Evolutionary conservation across 1,140 invertebrate genomes (phyloP).

Genomic region (Sitodiplosis mosellana): DNA sequence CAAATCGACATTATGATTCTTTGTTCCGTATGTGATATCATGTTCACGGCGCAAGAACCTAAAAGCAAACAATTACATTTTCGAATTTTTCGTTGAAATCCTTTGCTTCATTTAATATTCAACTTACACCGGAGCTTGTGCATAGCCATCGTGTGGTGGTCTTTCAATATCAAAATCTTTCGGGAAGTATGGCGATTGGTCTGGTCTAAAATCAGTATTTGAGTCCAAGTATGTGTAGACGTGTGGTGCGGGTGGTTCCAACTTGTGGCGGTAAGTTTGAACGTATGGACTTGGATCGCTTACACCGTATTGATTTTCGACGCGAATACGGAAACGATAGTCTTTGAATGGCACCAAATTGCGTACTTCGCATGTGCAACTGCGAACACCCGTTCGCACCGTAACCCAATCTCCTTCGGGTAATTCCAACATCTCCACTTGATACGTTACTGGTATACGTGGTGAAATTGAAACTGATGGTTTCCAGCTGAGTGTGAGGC

Average conservation of each 20-base stretch:
- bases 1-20: slow-evolving; percentile 67
- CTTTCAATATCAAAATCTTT: slow-evolving; percentile 78
- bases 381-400: slow-evolving; percentile 57
- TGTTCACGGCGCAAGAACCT: slow-evolving; percentile 67
- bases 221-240: slow-evolving; percentile 61
- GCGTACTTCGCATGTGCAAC: slow-evolving; percentile 66
- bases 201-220: slow-evolving; percentile 68
- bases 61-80: slow-evolving; percentile 2
- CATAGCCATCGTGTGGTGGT: slow-evolving; percentile 63
- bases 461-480: slow-evolving; percentile 69
- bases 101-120: neutral
- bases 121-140: slow-evolving; percentile 44
- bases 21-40: slow-evolving; percentile 72
- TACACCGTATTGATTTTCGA: slow-evolving; percentile 92
- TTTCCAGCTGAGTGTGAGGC: slow-evolving; percentile 75
- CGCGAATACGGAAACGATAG: slow-evolving; percentile 83
- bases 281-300: slow-evolving; percentile 83
- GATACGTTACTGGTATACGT: slow-evolving; percentile 73
- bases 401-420: slow-evolving; percentile 80
- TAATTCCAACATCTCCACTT: slow-evolving; percentile 79
- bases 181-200: slow-evolving; percentile 75
- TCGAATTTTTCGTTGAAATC: neutral
- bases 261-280: slow-evolving; percentile 56
- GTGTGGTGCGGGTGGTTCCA: slow-evolving; percentile 61
- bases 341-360: slow-evolving; percentile 71